These are phyloP conservation scores for Nasonia vitripennis DNA, from an alignment of 1,140 invertebrate species.

Conservation along the genomic window DNA sequence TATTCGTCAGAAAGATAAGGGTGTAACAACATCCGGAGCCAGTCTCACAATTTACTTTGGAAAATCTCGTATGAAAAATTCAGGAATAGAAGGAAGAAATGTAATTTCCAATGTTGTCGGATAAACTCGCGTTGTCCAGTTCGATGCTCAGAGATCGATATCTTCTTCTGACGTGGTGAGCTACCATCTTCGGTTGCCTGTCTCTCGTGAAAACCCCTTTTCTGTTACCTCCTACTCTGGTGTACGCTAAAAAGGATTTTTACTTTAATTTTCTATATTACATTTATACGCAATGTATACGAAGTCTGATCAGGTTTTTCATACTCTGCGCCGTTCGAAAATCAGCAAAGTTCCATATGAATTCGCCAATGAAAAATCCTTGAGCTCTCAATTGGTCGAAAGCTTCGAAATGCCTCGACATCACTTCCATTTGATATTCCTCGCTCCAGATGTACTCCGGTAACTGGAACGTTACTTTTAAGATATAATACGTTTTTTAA, in stretches of 20 bases:
- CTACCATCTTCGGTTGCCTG: conserved; percentile 90
- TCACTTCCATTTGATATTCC: conserved; percentile 91
- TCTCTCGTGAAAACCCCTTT: conserved; percentile 93
- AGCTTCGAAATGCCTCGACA: conserved; percentile 91
- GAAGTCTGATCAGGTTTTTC: conserved; percentile 32
- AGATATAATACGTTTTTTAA: no score
- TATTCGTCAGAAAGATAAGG: no score
- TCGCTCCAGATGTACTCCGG: conserved; percentile 94
- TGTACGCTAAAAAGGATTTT: conserved; percentile 76
- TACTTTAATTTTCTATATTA: conserved; percentile 28
- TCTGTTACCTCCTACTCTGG: conserved; percentile 89
- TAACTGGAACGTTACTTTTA: conserved; percentile 74
- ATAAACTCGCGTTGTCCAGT: conserved; percentile 75
- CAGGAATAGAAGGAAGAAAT: conserved; percentile 55
- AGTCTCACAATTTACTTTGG: no score
- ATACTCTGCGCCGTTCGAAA: conserved; percentile 86
- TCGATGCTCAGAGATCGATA: conserved; percentile 82
- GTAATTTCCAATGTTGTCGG: conserved; percentile 73
- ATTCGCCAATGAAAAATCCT: conserved; percentile 94
- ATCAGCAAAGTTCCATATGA: conserved; percentile 98
- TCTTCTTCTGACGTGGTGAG: conserved; percentile 84
- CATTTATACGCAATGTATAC: no score
- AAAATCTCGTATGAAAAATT: neutral
- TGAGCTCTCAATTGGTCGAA: conserved; percentile 88
- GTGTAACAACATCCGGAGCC: no score